Conservation (phyloP, 2,888 invertebrate genomes). For the Papilio demoleus region DNA sequence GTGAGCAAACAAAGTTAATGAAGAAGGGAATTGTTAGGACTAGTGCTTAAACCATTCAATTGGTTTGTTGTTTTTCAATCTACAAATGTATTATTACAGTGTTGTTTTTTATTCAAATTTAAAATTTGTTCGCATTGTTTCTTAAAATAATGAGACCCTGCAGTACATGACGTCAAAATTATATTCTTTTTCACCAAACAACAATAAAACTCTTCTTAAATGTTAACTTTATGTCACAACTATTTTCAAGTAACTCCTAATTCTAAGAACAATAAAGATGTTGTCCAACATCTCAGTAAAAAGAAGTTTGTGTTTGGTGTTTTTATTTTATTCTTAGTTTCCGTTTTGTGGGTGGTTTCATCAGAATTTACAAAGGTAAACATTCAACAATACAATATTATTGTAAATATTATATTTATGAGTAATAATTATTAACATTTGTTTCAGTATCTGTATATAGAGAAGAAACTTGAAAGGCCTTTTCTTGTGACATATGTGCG, state of each 20-base stretch:
- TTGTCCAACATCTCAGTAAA: slow-evolving; percentile 64
- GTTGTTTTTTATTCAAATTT: slow-evolving; percentile 27
- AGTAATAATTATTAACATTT: slow-evolving; percentile 19
- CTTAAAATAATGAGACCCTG: slow-evolving; percentile 36
- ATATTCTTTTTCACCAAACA: slow-evolving; percentile 34
- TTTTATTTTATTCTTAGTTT: slow-evolving; percentile 93
- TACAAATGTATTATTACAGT: slow-evolving; percentile 27
- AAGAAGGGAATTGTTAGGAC: not conserved
- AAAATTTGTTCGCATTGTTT: slow-evolving; percentile 21
- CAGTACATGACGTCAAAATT: slow-evolving; percentile 41
- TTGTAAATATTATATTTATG: not conserved
- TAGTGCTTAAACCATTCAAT: not conserved
- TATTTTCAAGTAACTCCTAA: slow-evolving; percentile 72
- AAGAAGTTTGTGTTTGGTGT: slow-evolving; percentile 90
- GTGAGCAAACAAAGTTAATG: not conserved
- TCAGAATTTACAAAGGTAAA: slow-evolving; percentile 96
- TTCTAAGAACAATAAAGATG: slow-evolving; percentile 74
- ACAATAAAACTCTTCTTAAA: slow-evolving; percentile 59
- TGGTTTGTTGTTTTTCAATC: slow-evolving; percentile 16
- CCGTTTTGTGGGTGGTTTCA: slow-evolving; percentile 97
- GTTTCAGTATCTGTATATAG: slow-evolving; percentile 90
- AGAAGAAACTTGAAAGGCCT: slow-evolving; percentile 95
- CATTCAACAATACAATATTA: slow-evolving; percentile 1
- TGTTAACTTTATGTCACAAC: slow-evolving; percentile 81
- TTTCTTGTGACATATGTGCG: slow-evolving; percentile 98